phyloP scores from a whole-genome alignment of 2,113 vertebrate genomes.

The Corythoichthys intestinalis region DNA sequence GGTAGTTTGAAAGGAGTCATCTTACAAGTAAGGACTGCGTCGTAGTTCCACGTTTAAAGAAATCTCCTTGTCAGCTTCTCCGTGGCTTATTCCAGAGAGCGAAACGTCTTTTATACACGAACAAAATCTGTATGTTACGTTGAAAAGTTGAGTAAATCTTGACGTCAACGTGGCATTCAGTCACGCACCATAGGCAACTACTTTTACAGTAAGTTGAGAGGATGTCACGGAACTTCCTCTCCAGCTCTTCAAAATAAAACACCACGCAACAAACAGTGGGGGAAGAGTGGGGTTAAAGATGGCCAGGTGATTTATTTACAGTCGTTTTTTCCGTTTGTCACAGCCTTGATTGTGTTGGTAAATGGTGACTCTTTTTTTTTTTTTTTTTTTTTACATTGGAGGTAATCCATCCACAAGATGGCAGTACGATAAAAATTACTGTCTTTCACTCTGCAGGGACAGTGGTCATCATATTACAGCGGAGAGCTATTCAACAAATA shows the following conservation, averaged over 20 bases:
- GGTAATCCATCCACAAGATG: no score
- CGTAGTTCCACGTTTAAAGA: neutral
- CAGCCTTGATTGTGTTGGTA: no score
- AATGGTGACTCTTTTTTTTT: no score
- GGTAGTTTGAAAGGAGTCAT: neutral
- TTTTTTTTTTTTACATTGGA: no score
- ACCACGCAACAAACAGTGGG: no score
- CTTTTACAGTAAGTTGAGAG: neutral
- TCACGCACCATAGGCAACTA: neutral
- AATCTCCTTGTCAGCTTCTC: neutral
- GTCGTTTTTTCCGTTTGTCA: no score
- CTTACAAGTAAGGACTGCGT: slow-evolving; percentile 11
- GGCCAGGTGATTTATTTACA: neutral
- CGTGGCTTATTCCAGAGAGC: neutral
- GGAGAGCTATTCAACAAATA: no score
- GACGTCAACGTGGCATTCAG: slow-evolving; percentile 43
- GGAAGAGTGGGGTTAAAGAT: neutral
- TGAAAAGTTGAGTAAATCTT: neutral
- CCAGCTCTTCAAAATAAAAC: slow-evolving; percentile 36
- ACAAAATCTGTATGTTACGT: neutral
- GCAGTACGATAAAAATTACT: no score
- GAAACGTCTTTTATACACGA: neutral
- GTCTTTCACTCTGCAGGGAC: no score
- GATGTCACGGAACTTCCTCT: slow-evolving; percentile 11
- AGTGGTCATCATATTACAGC: no score